These are phyloP conservation scores for Lagopus muta DNA, from an alignment of 2,113 vertebrate genomes.

Conservation along the genomic window DNA sequence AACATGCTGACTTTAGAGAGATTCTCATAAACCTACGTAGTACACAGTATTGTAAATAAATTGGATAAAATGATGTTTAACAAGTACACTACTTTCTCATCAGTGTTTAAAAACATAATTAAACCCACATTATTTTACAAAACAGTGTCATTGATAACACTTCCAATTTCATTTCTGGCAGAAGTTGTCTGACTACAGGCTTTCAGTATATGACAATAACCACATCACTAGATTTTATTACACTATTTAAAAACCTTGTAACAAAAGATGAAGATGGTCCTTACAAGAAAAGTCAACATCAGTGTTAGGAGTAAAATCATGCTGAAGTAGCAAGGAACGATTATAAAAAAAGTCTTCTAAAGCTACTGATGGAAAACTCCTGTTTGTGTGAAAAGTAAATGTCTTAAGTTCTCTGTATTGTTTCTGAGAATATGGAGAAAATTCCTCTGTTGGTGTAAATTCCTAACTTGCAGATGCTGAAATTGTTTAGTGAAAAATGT, in stretches of 20 bases:
- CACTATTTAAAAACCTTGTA: constrained; percentile 21
- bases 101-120: constrained; percentile 45
- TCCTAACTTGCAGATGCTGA: background rate
- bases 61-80: constrained; percentile 14
- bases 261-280: constrained; percentile 28
- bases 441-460: background rate
- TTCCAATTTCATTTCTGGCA: constrained; percentile 50
- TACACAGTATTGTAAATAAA: background rate
- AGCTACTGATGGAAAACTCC: constrained; percentile 4
- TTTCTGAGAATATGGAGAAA: background rate
- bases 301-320: constrained; percentile 46
- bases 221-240: constrained; percentile 61
- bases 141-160: constrained; percentile 46
- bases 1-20: constrained; percentile 12
- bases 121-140: constrained; percentile 35
- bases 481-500: background rate
- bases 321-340: constrained; percentile 9
- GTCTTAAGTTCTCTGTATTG: background rate
- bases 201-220: constrained; percentile 21
- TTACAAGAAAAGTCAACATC: background rate
- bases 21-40: background rate
- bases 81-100: constrained; percentile 7
- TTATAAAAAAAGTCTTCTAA: constrained; percentile 48
- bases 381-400: constrained; percentile 11
- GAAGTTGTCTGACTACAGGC: background rate